A percentile compares a stretch with the other conserved stretches of the same genome.
Evolutionary conservation across 2,888 invertebrate species (phyloP).

Genomic region (Perizoma flavofasciatum): DNA sequence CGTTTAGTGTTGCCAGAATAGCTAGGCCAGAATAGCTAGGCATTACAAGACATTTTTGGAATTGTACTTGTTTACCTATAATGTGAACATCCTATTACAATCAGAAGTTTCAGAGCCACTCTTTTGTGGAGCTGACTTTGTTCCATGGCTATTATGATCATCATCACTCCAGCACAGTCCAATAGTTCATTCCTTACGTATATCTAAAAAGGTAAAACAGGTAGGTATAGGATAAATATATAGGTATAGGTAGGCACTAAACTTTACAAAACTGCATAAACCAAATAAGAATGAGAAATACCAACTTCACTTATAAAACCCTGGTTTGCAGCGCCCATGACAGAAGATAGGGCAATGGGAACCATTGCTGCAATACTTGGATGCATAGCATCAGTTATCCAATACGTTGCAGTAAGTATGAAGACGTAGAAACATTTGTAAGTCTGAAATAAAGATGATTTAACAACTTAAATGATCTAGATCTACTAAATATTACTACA

Average conservation of each 20-base stretch:
- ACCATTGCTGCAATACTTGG: constrained; percentile 56
- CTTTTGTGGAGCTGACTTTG: constrained; percentile 56
- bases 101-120: constrained; percentile 59
- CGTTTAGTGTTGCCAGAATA: background rate
- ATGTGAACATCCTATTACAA: constrained; percentile 69
- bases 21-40: too few relatives aligned
- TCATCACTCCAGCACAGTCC: constrained; percentile 61
- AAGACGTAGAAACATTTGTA: constrained; percentile 61
- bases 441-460: constrained; percentile 38
- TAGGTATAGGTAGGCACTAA: too few relatives aligned
- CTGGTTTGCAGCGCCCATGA: constrained; percentile 40
- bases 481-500: too few relatives aligned
- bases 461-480: background rate
- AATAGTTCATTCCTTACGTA: constrained; percentile 55
- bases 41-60: too few relatives aligned
- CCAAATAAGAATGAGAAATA: constrained; percentile 9
- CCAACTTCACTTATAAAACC: constrained; percentile 52
- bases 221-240: too few relatives aligned
- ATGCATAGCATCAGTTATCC: constrained; percentile 58
- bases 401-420: constrained; percentile 55
- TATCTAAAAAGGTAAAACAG: constrained; percentile 48
- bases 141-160: constrained; percentile 61
- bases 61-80: constrained; percentile 52
- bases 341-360: constrained; percentile 53
- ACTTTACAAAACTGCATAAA: background rate